Percentiles rank a stretch among this genome's conserved stretches.
These are phyloP conservation scores for Momotus momota DNA, from an alignment of 2,797 vertebrate species.

Conservation along the genomic window DNA sequence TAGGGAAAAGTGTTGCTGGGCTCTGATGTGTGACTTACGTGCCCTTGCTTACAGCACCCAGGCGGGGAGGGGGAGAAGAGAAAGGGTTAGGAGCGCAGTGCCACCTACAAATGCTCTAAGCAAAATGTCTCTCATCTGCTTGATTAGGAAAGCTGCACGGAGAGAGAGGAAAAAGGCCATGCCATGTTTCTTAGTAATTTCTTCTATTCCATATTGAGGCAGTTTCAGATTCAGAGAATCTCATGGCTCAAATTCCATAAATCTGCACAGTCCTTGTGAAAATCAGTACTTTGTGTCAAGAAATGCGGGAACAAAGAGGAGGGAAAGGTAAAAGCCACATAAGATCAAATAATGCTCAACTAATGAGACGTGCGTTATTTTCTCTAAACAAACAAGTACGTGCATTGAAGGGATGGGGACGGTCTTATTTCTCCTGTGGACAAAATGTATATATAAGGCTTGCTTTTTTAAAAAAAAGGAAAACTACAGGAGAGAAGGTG, in stretches of 20 bases:
- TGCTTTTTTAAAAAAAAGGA: neutral
- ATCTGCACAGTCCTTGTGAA: neutral
- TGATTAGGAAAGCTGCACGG: neutral
- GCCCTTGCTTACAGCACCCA: slow-evolving; percentile 11
- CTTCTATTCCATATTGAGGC: neutral
- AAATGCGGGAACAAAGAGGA: neutral
- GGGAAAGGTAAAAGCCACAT: neutral
- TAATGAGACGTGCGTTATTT: neutral
- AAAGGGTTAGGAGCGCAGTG: neutral
- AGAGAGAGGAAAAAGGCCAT: neutral
- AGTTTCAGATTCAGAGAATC: neutral
- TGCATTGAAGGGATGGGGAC: neutral
- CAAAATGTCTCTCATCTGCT: slow-evolving; percentile 21
- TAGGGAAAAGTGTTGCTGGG: neutral
- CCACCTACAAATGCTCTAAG: neutral
- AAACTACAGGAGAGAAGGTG: neutral
- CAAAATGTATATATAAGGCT: neutral
- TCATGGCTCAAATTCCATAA: neutral
- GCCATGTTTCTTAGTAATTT: neutral
- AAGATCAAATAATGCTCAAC: neutral
- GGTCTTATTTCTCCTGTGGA: neutral
- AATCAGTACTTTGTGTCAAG: neutral
- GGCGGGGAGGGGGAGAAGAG: neutral
- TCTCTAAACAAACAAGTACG: too few species aligned
- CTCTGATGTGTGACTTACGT: neutral